Conservation (phyloP, 2,797 vertebrate genomes). For the Heteromormyrus szaboi region DNA sequence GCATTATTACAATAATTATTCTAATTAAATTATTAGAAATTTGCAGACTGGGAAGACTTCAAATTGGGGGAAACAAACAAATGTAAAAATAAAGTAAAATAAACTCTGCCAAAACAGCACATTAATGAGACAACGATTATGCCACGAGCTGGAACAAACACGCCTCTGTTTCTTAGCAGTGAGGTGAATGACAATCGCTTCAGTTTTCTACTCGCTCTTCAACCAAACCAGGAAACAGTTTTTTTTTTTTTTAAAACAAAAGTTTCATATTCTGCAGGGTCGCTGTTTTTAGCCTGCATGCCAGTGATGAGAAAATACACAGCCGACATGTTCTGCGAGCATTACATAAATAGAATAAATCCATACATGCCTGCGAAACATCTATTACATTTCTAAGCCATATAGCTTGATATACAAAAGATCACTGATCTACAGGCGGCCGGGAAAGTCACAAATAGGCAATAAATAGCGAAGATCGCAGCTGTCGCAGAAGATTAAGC, state of each 20-base stretch:
- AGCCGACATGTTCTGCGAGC: conserved; percentile 8
- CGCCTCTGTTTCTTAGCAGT: background rate
- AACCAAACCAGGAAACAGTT: background rate
- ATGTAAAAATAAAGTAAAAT: background rate
- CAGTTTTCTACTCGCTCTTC: background rate
- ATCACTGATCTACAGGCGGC: background rate
- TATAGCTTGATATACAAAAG: background rate
- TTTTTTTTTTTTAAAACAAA: background rate
- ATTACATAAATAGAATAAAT: conserved; percentile 12
- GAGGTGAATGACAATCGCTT: background rate
- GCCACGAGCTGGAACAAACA: background rate
- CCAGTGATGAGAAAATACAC: conserved; percentile 22
- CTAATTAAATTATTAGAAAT: background rate
- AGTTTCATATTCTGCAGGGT: background rate
- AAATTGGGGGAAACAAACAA: background rate
- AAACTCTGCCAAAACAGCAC: background rate
- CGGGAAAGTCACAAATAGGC: conserved; percentile 18
- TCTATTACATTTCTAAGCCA: background rate
- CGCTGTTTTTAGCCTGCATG: conserved; percentile 11
- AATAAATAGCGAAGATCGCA: conserved; percentile 17
- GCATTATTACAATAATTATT: background rate
- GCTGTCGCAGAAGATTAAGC: background rate
- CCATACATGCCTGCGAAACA: conserved; percentile 16
- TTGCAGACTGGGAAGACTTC: background rate
- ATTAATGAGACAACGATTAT: background rate